Conservation (phyloP, 2,888 invertebrate species). For the Noctua fimbriata region DNA sequence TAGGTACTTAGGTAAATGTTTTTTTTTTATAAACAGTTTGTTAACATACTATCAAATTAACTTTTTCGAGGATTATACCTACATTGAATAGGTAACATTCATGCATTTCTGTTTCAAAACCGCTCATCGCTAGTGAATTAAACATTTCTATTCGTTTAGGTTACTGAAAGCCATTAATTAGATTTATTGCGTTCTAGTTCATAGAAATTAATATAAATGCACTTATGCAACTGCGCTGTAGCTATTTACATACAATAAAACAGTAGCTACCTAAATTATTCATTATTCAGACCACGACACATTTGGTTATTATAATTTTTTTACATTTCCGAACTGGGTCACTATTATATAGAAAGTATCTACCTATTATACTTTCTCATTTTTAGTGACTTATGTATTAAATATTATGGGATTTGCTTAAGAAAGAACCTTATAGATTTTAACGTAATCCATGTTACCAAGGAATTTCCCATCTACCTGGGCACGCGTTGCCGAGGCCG, state of each 20-base stretch:
- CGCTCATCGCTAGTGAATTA: slow-evolving; percentile 25
- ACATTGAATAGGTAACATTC: too few relatives aligned
- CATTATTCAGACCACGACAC: background rate
- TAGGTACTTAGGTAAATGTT: background rate
- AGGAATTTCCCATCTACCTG: too few relatives aligned
- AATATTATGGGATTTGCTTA: background rate
- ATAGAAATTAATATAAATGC: slow-evolving; percentile 9
- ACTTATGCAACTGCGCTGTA: slow-evolving; percentile 3
- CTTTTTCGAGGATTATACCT: background rate
- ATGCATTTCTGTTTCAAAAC: background rate
- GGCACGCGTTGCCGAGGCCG: too few relatives aligned
- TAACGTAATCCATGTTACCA: background rate
- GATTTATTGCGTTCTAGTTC: slow-evolving; percentile 33
- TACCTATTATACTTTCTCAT: background rate
- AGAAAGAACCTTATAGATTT: background rate
- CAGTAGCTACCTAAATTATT: background rate
- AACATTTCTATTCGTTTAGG: slow-evolving; percentile 15
- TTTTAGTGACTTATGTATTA: background rate
- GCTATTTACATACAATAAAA: slow-evolving; percentile 2
- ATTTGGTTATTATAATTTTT: background rate
- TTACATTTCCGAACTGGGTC: background rate
- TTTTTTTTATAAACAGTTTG: background rate
- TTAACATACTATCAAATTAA: background rate
- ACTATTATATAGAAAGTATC: background rate
- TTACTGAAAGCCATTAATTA: slow-evolving; percentile 14